Conservation (phyloP, 2,888 invertebrate species). For the Rhamphomyia laevipes region DNA sequence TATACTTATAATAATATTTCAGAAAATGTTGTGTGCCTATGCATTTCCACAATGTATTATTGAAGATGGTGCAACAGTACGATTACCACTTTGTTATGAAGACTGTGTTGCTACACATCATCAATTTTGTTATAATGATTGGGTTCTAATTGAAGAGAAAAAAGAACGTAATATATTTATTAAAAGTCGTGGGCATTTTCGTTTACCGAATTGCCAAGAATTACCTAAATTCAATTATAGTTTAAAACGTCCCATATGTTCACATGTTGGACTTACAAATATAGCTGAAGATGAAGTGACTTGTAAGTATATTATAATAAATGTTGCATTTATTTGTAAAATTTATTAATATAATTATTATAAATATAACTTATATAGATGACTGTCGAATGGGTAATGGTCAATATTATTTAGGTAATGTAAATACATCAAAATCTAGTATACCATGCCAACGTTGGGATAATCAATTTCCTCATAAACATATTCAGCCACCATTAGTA, state of each 20-base stretch:
- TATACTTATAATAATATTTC: constrained; percentile 13
- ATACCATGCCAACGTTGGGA: constrained; percentile 86
- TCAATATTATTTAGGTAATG: constrained; percentile 79
- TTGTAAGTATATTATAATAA: constrained; percentile 43
- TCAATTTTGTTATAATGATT: constrained; percentile 86
- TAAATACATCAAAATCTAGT: constrained; percentile 74
- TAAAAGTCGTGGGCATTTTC: constrained; percentile 74
- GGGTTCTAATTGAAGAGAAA: constrained; percentile 82
- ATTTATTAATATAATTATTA: too few relatives aligned
- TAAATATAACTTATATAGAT: constrained; percentile 39
- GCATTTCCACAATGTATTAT: constrained; percentile 80
- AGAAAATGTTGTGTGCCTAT: constrained; percentile 80
- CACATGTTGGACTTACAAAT: constrained; percentile 73
- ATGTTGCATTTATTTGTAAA: background rate
- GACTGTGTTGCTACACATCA: constrained; percentile 85
- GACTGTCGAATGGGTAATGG: constrained; percentile 81
- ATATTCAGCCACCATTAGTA: constrained; percentile 74
- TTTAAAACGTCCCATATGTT: constrained; percentile 56
- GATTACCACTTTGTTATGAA: constrained; percentile 78
- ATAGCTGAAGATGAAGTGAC: constrained; percentile 71
- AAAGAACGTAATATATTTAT: constrained; percentile 67
- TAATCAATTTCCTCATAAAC: constrained; percentile 73
- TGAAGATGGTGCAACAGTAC: constrained; percentile 51
- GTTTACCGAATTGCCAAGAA: constrained; percentile 73
- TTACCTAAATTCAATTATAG: constrained; percentile 58